These are phyloP conservation scores for Erpornis zantholeuca DNA, from an alignment of 2,113 vertebrate genomes.

Conservation along the genomic window DNA sequence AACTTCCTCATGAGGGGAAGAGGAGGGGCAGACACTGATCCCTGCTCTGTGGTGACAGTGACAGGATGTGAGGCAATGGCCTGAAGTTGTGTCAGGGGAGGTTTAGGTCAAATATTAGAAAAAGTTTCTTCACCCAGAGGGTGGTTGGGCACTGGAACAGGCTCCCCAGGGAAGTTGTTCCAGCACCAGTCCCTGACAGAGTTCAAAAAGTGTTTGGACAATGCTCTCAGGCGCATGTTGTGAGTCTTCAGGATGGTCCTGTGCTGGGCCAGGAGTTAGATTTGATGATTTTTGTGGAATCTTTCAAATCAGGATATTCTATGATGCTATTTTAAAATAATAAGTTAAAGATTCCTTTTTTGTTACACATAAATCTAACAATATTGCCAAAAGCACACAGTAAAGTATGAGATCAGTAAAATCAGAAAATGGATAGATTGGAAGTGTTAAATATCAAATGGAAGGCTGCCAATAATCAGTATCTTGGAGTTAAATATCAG, in stretches of 20 bases:
- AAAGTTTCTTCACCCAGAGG: not conserved
- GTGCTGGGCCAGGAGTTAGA: not conserved
- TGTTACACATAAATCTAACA: not conserved
- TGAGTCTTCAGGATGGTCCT: not conserved
- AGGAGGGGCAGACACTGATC: not conserved
- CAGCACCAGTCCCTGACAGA: not conserved
- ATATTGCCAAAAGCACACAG: not conserved
- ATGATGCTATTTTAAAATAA: not conserved
- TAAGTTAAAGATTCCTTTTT: not conserved
- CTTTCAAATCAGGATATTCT: not conserved
- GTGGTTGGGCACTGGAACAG: not conserved
- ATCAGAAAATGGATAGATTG: not conserved
- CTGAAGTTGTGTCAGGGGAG: not conserved
- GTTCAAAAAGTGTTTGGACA: not conserved
- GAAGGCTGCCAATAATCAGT: not conserved
- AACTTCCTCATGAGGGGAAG: accelerated
- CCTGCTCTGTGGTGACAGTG: not conserved
- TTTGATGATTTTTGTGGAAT: not conserved
- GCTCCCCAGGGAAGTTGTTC: not conserved
- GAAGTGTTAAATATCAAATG: not conserved
- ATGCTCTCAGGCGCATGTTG: too few relatives aligned
- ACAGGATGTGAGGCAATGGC: not conserved
- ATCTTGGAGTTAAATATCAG: not conserved
- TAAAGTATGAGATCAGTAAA: not conserved
- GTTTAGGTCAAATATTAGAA: not conserved